Conservation (phyloP, 2,797 vertebrate species). For the Halcyon smyrnensis region DNA sequence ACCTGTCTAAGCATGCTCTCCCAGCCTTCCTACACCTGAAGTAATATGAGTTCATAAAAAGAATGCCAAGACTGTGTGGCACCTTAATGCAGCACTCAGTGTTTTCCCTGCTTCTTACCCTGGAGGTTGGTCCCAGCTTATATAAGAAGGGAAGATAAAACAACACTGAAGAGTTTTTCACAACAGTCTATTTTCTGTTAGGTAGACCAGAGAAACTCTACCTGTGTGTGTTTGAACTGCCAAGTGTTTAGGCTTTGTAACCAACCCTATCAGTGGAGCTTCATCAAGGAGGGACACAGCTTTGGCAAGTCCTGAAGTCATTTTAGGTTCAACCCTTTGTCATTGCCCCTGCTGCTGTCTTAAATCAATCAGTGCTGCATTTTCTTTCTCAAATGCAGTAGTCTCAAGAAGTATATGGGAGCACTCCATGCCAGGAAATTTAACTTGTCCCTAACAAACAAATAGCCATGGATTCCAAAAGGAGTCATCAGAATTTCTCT, state of each 20-base stretch:
- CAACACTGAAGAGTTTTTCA: not conserved
- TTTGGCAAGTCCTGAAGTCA: not conserved
- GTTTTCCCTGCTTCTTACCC: not conserved
- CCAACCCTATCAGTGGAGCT: not conserved
- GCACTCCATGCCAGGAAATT: not conserved
- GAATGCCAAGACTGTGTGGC: not conserved
- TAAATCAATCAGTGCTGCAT: not conserved
- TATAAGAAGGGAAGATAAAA: not conserved
- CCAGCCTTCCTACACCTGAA: not conserved
- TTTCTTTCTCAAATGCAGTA: not conserved
- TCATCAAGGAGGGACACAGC: not conserved
- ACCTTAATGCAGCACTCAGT: not conserved
- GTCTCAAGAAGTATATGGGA: not conserved
- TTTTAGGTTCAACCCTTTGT: not conserved
- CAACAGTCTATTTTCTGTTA: not conserved
- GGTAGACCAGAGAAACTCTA: not conserved
- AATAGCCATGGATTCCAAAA: not conserved
- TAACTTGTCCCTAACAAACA: not conserved
- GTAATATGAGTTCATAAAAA: slow-evolving; percentile 22
- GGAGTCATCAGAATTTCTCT: not conserved
- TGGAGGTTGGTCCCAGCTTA: not conserved
- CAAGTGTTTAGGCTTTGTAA: not conserved
- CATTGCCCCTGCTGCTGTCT: not conserved
- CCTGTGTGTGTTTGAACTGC: not conserved
- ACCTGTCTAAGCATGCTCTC: slow-evolving; percentile 26